A percentile compares a stretch with the other conserved stretches of the same genome.
Evolutionary conservation across 1,140 invertebrate species (phyloP).

Genomic region (Littorina saxatilis): DNA sequence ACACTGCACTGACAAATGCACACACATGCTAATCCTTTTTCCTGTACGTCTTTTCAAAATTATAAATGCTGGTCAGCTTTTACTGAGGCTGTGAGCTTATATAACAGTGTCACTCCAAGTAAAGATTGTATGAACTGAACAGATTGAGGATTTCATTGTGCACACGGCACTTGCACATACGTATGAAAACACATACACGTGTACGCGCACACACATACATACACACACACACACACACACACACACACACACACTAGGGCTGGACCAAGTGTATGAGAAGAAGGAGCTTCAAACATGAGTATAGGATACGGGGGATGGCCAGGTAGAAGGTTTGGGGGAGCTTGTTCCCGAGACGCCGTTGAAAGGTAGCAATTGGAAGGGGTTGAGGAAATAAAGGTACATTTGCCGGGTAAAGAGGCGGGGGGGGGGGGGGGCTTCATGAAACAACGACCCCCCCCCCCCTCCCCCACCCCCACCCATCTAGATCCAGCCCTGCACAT

Average conservation of each 20-base stretch:
- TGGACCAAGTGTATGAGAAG: neutral
- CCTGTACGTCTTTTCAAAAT: neutral
- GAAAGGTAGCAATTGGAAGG: too few relatives aligned
- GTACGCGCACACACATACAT: neutral
- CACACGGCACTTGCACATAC: neutral
- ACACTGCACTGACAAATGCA: too few relatives aligned
- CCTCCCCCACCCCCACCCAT: neutral
- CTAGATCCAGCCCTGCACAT: neutral
- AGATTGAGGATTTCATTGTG: too few relatives aligned
- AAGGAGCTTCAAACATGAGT: neutral
- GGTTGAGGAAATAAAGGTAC: neutral
- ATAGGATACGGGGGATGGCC: neutral
- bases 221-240: neutral
- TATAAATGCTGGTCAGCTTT: too few relatives aligned
- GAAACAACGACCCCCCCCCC: neutral
- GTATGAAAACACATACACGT: neutral
- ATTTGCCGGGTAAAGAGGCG: neutral
- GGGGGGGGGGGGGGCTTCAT: too few relatives aligned
- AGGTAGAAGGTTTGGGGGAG: too few relatives aligned
- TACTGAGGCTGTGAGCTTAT: too few relatives aligned
- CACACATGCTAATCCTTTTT: neutral
- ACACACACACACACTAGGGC: neutral
- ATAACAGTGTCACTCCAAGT: too few relatives aligned
- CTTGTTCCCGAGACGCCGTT: too few relatives aligned
- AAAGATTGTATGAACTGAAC: too few relatives aligned